Percentiles rank a stretch among this genome's conserved stretches.
These are phyloP conservation scores for Dendrocincla tyrannina DNA, from an alignment of 2,797 vertebrate genomes.

Conservation along the genomic window DNA sequence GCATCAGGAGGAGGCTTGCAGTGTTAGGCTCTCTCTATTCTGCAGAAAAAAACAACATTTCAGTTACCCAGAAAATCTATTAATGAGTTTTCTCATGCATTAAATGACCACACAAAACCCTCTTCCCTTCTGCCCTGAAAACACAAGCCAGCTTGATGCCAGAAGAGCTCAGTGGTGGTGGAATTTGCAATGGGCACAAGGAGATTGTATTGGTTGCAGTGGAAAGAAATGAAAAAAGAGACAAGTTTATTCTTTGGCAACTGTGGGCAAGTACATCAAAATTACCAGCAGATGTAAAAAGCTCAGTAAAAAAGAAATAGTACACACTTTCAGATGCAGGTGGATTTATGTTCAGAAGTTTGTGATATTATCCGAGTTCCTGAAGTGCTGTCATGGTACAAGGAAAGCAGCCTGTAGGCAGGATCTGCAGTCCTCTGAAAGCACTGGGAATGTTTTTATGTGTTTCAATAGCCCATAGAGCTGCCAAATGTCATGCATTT, in stretches of 20 bases:
- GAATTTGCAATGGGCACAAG: background rate
- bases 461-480: background rate
- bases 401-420: background rate
- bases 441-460: background rate
- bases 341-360: background rate
- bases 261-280: background rate
- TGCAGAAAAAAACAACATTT: conserved; percentile 35
- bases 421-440: background rate
- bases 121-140: conserved; percentile 33
- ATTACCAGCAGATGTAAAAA: background rate
- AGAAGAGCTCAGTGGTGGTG: background rate
- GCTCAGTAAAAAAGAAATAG: background rate
- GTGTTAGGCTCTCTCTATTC: conserved; percentile 6
- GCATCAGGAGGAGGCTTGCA: conserved; percentile 9
- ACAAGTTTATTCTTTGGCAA: background rate
- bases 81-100: conserved; percentile 67
- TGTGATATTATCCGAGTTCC: background rate
- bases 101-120: conserved; percentile 61
- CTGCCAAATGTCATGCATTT: conserved; percentile 25
- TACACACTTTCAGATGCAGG: background rate
- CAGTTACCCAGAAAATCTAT: conserved; percentile 45
- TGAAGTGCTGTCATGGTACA: background rate
- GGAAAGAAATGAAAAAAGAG: background rate
- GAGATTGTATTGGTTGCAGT: background rate
- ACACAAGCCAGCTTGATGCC: conserved; percentile 7